Evolutionary conservation across 2,888 invertebrate species (phyloP), one percentile per base, ranked within the genome.

Genomic region (Pemphredon lugubris): DNA sequence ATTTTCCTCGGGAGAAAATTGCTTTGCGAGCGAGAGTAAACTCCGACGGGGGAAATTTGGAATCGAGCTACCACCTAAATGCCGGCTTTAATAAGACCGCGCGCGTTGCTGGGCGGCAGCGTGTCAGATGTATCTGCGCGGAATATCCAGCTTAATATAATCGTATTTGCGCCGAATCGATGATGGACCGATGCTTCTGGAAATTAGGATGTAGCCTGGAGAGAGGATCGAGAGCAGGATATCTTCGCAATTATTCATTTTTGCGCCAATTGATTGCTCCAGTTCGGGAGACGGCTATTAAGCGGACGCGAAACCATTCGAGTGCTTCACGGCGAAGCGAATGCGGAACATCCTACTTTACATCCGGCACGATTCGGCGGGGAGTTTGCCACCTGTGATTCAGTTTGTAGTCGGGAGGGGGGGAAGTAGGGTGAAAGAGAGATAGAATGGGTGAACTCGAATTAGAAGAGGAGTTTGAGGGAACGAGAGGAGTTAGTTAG

Each of bases 401-500:
- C 78, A 66, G 68, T 66, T 63, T 42, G 77, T 20, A 30, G 7
- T 26, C 32, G 40, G 32, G 23, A 26, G 58, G 7, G 3, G 23
- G 40, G 32, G 23, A 26, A 54, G 34, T 18, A 34, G 60, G 14
- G 54, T 9, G 73, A 72, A 57, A 72, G 72, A 72, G 72, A 53
- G 67, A 55, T 39, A 57, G 54, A 47, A 34, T 20, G 42, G 44
- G 44, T 14, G 75, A 74, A 73, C 77, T 77, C 76, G 77, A 79
- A 70, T 64, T 74, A 61, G 65, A 78, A 67, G 64, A 54, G 68
- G 79, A 74, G 79, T 69, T 71, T 53, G 73, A 66, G 69, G 61
- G 60, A 70, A 73, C 32, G 67, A 67, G 50, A 47, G 54, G 73
- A 73, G 81, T 82, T 81, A 82, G 84, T 85, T 84, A 83, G 84